Evolutionary conservation across 2,888 invertebrate genomes (phyloP).

Genomic region (Mellilla xanthometata): DNA sequence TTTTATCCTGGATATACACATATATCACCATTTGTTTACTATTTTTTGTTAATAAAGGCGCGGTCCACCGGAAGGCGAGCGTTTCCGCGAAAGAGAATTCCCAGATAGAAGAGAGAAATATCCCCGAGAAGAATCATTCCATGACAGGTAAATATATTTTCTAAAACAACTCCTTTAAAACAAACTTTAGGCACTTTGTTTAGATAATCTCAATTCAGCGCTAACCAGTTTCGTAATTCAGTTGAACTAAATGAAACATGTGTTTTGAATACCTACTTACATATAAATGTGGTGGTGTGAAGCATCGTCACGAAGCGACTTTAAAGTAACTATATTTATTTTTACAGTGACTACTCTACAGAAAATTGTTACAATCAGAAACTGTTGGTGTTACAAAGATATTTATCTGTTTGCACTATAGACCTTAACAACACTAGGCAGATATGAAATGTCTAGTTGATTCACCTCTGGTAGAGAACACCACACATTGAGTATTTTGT

Average conservation of each 20-base stretch:
- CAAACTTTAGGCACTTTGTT: neutral
- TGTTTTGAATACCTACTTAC: constrained; percentile 29
- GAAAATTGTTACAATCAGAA: constrained; percentile 75
- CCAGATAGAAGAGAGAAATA: constrained; percentile 64
- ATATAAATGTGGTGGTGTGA: constrained; percentile 50
- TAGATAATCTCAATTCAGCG: constrained; percentile 21
- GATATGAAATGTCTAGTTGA: constrained; percentile 55
- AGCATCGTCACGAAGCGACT: constrained; percentile 43
- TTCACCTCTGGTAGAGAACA: constrained; percentile 43
- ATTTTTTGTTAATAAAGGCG: constrained; percentile 42
- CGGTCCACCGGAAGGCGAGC: constrained; percentile 56
- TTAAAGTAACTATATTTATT: constrained; percentile 78
- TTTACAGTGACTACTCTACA: constrained; percentile 80
- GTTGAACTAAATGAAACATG: constrained; percentile 3
- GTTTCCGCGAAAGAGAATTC: constrained; percentile 53
- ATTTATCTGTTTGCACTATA: constrained; percentile 75
- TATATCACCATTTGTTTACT: too few relatives aligned
- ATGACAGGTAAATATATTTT: constrained; percentile 58
- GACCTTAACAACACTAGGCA: constrained; percentile 69
- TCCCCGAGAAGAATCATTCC: constrained; percentile 55
- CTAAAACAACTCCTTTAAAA: too few relatives aligned
- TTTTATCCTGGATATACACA: too few relatives aligned
- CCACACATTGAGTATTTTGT: constrained; percentile 32
- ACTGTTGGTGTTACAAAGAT: constrained; percentile 75
- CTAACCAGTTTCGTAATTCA: constrained; percentile 3